phyloP scores from a whole-genome alignment of 2,888 invertebrate species.

The Cartodere bifasciata region DNA sequence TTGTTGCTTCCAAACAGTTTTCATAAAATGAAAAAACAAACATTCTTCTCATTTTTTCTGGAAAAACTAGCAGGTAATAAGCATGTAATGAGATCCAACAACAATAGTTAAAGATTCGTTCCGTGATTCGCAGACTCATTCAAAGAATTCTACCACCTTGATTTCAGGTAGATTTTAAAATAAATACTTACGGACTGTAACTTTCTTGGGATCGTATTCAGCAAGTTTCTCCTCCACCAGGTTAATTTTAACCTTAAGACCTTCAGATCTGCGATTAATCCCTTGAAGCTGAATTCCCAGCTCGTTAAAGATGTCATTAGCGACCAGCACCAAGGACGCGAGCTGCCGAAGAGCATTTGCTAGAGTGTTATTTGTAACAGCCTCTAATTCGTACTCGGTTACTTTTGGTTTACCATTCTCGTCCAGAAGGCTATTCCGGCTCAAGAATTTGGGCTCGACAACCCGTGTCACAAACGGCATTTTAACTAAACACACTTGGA shows the following conservation, averaged over 20 bases:
- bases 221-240: conserved; percentile 58
- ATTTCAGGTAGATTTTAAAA: too few relatives aligned
- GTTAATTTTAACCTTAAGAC: conserved; percentile 55
- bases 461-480: conserved; percentile 84
- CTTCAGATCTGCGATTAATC: conserved; percentile 60
- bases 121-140: too few relatives aligned
- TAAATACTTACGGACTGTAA: conserved; percentile 82
- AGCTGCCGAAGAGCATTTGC: conserved; percentile 75
- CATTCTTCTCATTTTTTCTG: too few relatives aligned
- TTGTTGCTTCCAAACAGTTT: too few relatives aligned
- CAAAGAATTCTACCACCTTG: too few relatives aligned
- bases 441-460: conserved; percentile 69
- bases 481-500: conserved; percentile 30
- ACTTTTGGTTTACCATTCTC: conserved; percentile 46
- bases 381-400: conserved; percentile 66
- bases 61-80: too few relatives aligned
- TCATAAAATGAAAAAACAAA: too few relatives aligned
- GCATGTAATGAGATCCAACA: too few relatives aligned
- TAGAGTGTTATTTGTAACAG: conserved; percentile 76
- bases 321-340: conserved; percentile 68
- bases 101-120: too few relatives aligned
- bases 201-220: conserved; percentile 73
- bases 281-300: conserved; percentile 62
- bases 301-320: conserved; percentile 77
- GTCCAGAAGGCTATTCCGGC: conserved; percentile 51